Conservation (phyloP, 2,113 vertebrate genomes). For the Geothlypis trichas region DNA sequence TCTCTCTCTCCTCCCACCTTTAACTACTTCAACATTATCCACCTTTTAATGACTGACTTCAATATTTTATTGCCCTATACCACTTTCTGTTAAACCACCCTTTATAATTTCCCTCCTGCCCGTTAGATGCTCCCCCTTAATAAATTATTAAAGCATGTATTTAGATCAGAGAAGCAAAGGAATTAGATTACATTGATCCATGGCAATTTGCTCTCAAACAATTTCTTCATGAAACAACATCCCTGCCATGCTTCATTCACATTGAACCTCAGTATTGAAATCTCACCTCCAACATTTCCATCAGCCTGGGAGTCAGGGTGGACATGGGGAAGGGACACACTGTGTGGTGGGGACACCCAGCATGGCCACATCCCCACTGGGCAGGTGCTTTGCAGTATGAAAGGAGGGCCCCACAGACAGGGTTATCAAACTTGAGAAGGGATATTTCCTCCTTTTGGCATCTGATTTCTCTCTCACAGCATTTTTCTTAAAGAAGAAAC, state of each 20-base stretch:
- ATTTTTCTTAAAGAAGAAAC: neutral
- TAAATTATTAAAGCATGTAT: conserved; percentile 71
- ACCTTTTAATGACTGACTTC: neutral
- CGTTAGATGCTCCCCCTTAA: neutral
- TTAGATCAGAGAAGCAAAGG: conserved; percentile 72
- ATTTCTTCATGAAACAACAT: conserved; percentile 59
- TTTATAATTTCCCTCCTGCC: conserved; percentile 1
- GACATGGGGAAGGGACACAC: neutral
- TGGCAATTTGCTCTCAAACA: conserved; percentile 55
- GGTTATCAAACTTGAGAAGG: neutral
- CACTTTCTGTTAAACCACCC: neutral
- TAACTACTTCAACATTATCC: neutral
- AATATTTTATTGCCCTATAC: neutral
- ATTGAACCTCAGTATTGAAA: neutral
- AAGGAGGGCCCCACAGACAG: neutral
- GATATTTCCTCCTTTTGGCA: neutral
- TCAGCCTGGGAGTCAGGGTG: conserved; percentile 24
- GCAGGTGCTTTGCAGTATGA: neutral
- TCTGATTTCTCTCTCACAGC: neutral
- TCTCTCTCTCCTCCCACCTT: neutral
- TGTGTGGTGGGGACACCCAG: neutral
- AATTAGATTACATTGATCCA: conserved; percentile 77
- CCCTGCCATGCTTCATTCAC: conserved; percentile 49
- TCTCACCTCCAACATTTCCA: conserved; percentile 52
- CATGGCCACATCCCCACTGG: neutral